Conservation (phyloP, 2,888 invertebrate species). For the Platycnemis pennipes region DNA sequence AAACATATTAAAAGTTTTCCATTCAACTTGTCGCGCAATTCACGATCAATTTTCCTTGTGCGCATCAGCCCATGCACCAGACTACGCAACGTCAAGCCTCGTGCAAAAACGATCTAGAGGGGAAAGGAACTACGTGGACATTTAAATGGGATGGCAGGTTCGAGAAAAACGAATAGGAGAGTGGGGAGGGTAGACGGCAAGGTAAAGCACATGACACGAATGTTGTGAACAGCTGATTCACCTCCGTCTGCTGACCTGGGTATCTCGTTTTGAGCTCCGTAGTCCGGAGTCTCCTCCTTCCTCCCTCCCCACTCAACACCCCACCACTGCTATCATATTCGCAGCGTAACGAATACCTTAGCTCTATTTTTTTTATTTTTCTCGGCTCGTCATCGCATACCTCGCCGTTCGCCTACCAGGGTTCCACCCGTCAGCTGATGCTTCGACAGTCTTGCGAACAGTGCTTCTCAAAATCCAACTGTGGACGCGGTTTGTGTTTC, state of each 20-base stretch:
- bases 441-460: not conserved
- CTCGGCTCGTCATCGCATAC: not conserved
- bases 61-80: no score
- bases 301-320: not conserved
- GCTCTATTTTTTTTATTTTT: not conserved
- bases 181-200: no score
- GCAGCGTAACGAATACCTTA: not conserved
- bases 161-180: no score
- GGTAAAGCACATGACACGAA: slow-evolving; percentile 10
- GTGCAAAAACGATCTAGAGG: no score
- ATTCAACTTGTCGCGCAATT: no score
- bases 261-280: not conserved
- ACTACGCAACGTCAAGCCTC: no score
- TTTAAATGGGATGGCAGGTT: no score
- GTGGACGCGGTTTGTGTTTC: no score
- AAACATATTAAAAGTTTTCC: no score
- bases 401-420: not conserved
- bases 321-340: not conserved
- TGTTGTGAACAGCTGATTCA: slow-evolving; percentile 18
- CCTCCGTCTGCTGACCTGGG: not conserved
- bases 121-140: no score
- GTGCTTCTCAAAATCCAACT: not conserved
- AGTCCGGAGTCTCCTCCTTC: not conserved
- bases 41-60: no score
- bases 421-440: not conserved